Base-by-base conservation (phyloP, 2,797 vertebrate species). In the Ispidina picta region DNA sequence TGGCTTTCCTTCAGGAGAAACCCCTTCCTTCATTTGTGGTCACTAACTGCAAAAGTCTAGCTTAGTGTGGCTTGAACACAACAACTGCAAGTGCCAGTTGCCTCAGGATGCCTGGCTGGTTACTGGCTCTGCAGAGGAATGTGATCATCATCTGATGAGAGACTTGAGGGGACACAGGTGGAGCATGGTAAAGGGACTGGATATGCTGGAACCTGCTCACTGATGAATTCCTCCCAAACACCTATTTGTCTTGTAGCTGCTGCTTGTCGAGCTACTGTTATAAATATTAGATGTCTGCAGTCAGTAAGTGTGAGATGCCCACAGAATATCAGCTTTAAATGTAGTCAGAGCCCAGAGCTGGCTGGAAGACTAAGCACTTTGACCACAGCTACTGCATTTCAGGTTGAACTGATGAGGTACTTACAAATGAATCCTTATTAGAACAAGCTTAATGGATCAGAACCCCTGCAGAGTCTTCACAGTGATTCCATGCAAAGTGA, bases 391-490 rank as follows among this genome's bases (percentile, higher is more conserved):
- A 70, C 83, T 43, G 63, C 21, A 52, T n/a, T 83, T 83, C 1
- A 0, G 46, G 33, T 56, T 72, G 48, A 92, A 79, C 68, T 86
- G 78, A 88, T 20, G 60, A 88, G 28, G 77, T 54, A 33, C 41
- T 83, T 83, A 78, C 14, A 91, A 89, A 86, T 89, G 78, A 93
- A 86, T 91, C 44, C 59, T 89, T 86, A 70, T 72, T 56, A 83
- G 55, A 81, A 60, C 33, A 74, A 82, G 43, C 29, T 52, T 51
- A 88, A 81, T 4, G 15, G 46, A 86, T 66, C 35, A 81, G 55
- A 63, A 72, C 17, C 28, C 76, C 83, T 88, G 51, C 13, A 16
- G 79, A 86, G 43, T 25, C 43, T 68, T 46, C 19, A 76, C 76
- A 83, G 51, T 26, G 59, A 59, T 10, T 85, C 43, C 63, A 51